Base-by-base conservation (phyloP, 2,797 vertebrate genomes). In the Valencia hispanica region DNA sequence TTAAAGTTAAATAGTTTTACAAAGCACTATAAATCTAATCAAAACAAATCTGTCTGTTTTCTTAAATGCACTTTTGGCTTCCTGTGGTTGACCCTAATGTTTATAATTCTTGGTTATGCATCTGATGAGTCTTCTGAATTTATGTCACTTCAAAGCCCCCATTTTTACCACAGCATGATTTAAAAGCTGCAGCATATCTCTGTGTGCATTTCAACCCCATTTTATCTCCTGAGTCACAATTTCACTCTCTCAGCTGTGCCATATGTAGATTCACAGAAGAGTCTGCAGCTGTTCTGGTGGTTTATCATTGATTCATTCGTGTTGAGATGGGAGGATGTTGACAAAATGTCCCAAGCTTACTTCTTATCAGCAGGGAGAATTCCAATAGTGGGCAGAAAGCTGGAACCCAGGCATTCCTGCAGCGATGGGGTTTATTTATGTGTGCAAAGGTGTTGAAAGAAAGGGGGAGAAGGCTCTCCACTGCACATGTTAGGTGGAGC, bases 351-450 rank as follows among this genome's bases (percentile, higher is more conserved):
- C 75, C 70, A 32, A 88, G 83, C 73, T 68, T 57, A 80, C 81
- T 14, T 87, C 85, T 93, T 93, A 93, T 93, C 92, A 88, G 86
- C 69, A 8, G 82, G 83, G 86, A 88, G 88, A 86, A 90, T 92
- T 93, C 91, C 82, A 82, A 83, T 51, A 80, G 88, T 75, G 48
- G 81, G 61, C 81, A 82, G 90, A 89, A 86, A 70, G 30, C 68
- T 76, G 81, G 68, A 90, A 77, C 84, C 50, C 78, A 41, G 57
- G 88, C 88, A 93, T 95, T 95, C 94, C 93, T 89, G 85, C 85
- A 88, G 86, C 25, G 73, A 75, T 86, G 84, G 72, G 73, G 90
- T 94, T 94, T 95, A 95, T 95, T 94, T 95, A 93, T 93, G 81
- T 92, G 93, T 84, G 78, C 79, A 86, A 88, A 94, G 92, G 94